phyloP scores from a whole-genome alignment of 1,140 invertebrate genomes.

The Aphelenchoides avenae region DNA sequence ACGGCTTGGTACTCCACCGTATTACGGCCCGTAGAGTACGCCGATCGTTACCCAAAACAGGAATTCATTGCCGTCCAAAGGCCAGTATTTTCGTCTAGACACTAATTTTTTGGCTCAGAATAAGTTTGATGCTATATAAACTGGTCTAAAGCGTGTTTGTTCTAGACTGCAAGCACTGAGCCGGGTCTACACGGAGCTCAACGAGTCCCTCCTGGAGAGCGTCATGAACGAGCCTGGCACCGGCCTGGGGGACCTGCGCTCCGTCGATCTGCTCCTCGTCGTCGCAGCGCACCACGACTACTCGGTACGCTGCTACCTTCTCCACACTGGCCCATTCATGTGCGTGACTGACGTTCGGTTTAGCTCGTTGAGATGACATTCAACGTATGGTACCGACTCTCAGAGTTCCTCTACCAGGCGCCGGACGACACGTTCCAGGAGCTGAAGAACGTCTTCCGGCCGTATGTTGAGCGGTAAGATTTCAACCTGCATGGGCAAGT shows the following conservation, averaged over 20 bases:
- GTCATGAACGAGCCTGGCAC: slow-evolving; percentile 67
- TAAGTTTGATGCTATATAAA: slow-evolving; percentile 11
- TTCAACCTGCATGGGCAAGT: too few species aligned
- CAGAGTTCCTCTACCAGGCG: slow-evolving; percentile 84
- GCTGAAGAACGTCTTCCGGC: slow-evolving; percentile 69
- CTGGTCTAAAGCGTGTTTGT: slow-evolving; percentile 34
- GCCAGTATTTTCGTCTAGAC: background rate
- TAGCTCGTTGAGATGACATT: slow-evolving; percentile 91
- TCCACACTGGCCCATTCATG: too few species aligned
- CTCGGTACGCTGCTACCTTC: too few species aligned
- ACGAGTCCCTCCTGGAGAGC: slow-evolving; percentile 79
- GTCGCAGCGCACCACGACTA: slow-evolving; percentile 95
- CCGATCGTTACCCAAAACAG: too few species aligned
- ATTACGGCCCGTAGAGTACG: too few species aligned
- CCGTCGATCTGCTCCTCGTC: slow-evolving; percentile 79
- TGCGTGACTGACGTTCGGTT: too few species aligned
- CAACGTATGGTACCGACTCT: slow-evolving; percentile 89
- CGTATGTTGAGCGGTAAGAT: slow-evolving; percentile 89
- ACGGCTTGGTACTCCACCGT: too few species aligned
- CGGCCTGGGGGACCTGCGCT: slow-evolving; percentile 71
- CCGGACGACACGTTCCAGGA: slow-evolving; percentile 73
- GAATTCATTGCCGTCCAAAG: background rate
- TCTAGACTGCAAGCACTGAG: slow-evolving; percentile 80
- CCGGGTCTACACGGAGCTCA: slow-evolving; percentile 88
- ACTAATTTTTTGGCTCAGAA: background rate